Conservation (phyloP, 2,797 vertebrate genomes). For the Valencia hispanica region DNA sequence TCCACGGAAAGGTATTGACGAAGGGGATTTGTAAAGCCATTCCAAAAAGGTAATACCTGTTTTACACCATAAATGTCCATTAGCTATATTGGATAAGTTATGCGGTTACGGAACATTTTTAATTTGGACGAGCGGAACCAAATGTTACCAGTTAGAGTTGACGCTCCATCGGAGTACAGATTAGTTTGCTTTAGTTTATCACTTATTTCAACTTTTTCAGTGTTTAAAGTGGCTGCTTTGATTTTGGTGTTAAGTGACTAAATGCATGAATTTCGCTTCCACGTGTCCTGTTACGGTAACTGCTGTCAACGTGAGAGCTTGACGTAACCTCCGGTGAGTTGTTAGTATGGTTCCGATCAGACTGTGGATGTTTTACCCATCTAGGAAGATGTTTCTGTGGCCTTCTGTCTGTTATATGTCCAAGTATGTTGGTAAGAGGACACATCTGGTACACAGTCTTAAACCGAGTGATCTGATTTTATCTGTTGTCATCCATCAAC, state of each 20-base stretch:
- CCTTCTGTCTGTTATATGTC: constrained; percentile 4
- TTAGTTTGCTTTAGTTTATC: not conserved
- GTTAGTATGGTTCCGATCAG: constrained; percentile 8
- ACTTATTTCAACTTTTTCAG: not conserved
- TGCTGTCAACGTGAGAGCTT: not conserved
- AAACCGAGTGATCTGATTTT: not conserved
- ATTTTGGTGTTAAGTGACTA: not conserved
- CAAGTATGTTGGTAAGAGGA: constrained; percentile 34
- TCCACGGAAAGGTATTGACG: not conserved
- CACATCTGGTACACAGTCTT: not conserved
- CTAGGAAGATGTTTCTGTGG: not conserved
- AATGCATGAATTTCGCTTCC: constrained; percentile 9
- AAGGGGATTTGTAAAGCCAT: not conserved
- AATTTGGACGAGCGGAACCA: not conserved
- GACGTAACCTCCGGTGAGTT: constrained; percentile 56
- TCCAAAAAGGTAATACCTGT: constrained; percentile 31
- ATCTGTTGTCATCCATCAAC: not conserved
- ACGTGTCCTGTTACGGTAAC: constrained; percentile 20
- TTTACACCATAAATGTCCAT: rapidly evolving
- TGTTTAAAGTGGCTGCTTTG: not conserved
- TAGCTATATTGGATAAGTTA: not conserved
- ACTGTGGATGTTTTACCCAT: not conserved
- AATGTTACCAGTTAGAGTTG: not conserved
- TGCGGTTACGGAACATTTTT: rapidly evolving
- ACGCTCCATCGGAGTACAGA: not conserved